A percentile compares a stretch with the other conserved stretches of the same genome.
Evolutionary conservation across 30 jellyfish, hydroid and myxozoan species (phyloP).

Genomic region (Nemopilema nomurai): DNA sequence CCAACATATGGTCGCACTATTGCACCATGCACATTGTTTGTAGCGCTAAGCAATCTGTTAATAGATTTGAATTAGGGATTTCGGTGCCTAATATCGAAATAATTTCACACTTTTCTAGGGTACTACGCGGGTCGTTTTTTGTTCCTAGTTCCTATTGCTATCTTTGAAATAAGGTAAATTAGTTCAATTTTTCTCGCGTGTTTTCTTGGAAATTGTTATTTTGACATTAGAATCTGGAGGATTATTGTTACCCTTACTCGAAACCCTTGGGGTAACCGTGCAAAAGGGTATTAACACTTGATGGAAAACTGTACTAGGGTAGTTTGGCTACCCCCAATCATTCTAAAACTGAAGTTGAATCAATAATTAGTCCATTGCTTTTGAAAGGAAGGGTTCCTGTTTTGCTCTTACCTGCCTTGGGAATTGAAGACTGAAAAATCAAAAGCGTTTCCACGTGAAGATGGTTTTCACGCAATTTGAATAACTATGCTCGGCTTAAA

Average conservation of each 20-base stretch:
- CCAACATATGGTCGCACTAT: not conserved
- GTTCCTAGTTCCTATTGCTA: constrained; percentile 1
- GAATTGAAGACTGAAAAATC: not conserved
- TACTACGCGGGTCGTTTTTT: constrained; percentile 26
- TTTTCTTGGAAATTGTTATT: not conserved
- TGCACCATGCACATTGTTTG: not conserved
- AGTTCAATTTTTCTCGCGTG: not conserved
- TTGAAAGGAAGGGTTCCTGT: too few species aligned
- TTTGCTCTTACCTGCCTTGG: not conserved
- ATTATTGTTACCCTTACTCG: too few species aligned
- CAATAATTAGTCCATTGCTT: too few species aligned
- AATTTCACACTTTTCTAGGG: not conserved
- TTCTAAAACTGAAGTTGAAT: too few species aligned
- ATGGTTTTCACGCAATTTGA: not conserved
- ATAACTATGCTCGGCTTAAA: too few species aligned
- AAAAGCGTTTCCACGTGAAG: not conserved
- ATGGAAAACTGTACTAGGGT: too few species aligned
- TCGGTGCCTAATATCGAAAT: not conserved
- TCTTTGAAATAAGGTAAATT: not conserved
- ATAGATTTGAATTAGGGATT: not conserved
- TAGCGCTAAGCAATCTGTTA: not conserved
- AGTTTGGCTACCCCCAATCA: too few species aligned
- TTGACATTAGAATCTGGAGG: not conserved
- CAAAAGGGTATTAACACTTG: too few species aligned
- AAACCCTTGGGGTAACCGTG: too few species aligned